These are phyloP conservation scores for Philypnodon macrostomus DNA, from an alignment of 2,797 vertebrate species.

Conservation along the genomic window DNA sequence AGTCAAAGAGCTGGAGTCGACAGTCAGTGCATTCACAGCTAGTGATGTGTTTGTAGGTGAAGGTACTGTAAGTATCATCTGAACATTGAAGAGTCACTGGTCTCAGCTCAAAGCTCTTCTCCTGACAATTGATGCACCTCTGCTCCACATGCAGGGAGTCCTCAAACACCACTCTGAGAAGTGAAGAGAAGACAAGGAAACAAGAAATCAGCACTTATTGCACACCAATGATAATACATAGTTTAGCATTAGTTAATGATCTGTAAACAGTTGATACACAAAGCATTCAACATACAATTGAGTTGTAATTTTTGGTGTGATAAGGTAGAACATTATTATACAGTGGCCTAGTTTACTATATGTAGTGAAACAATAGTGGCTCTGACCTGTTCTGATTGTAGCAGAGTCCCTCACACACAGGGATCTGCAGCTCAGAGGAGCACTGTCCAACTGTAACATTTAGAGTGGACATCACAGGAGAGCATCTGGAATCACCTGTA, in stretches of 20 bases:
- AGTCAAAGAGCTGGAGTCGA: background rate
- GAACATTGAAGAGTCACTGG: slow-evolving; percentile 44
- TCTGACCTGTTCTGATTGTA: slow-evolving; percentile 54
- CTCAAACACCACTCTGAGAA: slow-evolving; percentile 25
- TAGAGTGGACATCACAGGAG: slow-evolving; percentile 34
- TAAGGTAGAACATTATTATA: too few relatives aligned
- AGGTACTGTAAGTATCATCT: background rate
- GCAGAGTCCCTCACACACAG: slow-evolving; percentile 66
- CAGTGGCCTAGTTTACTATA: too few relatives aligned
- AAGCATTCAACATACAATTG: background rate
- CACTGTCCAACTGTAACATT: slow-evolving; percentile 48
- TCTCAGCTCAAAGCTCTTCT: slow-evolving; percentile 27
- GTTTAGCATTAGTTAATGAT: too few relatives aligned
- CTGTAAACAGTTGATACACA: too few relatives aligned
- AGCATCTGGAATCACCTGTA: slow-evolving; percentile 55
- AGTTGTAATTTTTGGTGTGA: too few relatives aligned
- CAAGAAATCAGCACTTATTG: too few relatives aligned
- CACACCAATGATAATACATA: too few relatives aligned
- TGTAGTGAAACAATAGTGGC: too few relatives aligned
- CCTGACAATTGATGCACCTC: slow-evolving; percentile 34
- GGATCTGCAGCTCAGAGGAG: slow-evolving; percentile 33
- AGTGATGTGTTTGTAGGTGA: slow-evolving; percentile 56
- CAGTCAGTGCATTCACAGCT: slow-evolving; percentile 56
- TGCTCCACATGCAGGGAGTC: slow-evolving; percentile 44
- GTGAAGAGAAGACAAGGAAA: background rate